phyloP scores from a whole-genome alignment of 2,888 invertebrate species.

The Hirudinaria manillensis region DNA sequence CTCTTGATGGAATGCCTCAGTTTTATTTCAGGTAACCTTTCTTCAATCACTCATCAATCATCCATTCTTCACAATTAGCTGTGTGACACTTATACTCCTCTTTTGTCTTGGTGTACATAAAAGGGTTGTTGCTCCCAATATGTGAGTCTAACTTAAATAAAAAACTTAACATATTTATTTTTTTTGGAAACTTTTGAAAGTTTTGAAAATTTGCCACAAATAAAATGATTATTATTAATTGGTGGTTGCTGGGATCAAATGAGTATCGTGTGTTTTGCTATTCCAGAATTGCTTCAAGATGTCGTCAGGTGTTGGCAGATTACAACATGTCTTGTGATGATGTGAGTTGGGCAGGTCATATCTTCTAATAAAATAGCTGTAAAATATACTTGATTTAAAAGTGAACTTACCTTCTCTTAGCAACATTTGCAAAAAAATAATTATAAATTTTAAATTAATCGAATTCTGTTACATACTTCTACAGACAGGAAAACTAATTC shows the following conservation, averaged over 20 bases:
- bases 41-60: conserved; percentile 87
- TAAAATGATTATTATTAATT: too few species aligned
- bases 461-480: neutral
- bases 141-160: conserved; percentile 54
- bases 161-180: neutral
- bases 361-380: neutral
- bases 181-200: too few species aligned
- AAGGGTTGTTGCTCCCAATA: conserved; percentile 89
- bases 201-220: too few species aligned
- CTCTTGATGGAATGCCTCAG: too few species aligned
- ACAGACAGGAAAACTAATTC: conserved; percentile 79
- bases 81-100: conserved; percentile 66
- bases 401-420: too few species aligned
- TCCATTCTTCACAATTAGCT: conserved; percentile 82
- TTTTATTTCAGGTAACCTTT: conserved; percentile 64
- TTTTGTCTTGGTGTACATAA: conserved; percentile 89
- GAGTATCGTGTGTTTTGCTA: neutral
- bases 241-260: too few species aligned
- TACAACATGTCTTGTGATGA: conserved; percentile 98
- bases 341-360: conserved; percentile 47
- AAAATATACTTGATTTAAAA: too few species aligned
- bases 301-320: conserved; percentile 80
- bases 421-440: too few species aligned
- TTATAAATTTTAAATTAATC: too few species aligned
- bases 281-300: conserved; percentile 72